Percentiles rank a stretch among this genome's conserved stretches.
Evolutionary conservation across 2,113 vertebrate species (phyloP).

Genomic region (Copsychus sechellarum): DNA sequence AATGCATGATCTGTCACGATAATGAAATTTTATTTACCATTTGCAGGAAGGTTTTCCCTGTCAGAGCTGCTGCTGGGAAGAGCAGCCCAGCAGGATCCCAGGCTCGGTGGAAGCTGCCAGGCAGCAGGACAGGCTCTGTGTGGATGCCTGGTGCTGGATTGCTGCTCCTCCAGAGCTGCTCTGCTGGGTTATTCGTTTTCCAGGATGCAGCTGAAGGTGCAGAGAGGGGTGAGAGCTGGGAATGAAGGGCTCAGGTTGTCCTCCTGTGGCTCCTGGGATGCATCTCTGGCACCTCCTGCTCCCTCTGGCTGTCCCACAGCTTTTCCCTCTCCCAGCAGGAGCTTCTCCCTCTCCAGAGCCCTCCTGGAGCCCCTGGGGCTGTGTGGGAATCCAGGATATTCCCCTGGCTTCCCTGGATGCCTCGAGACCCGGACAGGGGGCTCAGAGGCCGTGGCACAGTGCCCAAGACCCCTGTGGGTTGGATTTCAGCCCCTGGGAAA

Average conservation of each 20-base stretch:
- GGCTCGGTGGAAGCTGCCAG: background rate
- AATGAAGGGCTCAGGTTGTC: accelerated
- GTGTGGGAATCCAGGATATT: no score
- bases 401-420: no score
- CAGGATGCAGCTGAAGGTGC: background rate
- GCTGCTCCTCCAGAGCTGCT: accelerated
- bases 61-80: background rate
- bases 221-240: background rate
- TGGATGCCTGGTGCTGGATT: accelerated
- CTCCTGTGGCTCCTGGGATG: background rate
- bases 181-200: accelerated
- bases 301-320: background rate
- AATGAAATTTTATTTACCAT: constrained; percentile 45
- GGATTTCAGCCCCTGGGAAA: no score
- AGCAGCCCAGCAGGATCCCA: background rate
- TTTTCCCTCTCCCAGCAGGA: background rate
- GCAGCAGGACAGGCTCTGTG: accelerated
- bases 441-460: no score
- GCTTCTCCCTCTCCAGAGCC: background rate
- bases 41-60: background rate
- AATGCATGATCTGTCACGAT: constrained; percentile 14
- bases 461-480: no score
- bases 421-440: no score
- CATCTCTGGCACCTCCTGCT: background rate
- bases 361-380: accelerated